A percentile compares a stretch with the other conserved stretches of the same genome.
Conservation (phyloP, 2,888 invertebrate species). For the Pyrrhopygopsis socrates region DNA sequence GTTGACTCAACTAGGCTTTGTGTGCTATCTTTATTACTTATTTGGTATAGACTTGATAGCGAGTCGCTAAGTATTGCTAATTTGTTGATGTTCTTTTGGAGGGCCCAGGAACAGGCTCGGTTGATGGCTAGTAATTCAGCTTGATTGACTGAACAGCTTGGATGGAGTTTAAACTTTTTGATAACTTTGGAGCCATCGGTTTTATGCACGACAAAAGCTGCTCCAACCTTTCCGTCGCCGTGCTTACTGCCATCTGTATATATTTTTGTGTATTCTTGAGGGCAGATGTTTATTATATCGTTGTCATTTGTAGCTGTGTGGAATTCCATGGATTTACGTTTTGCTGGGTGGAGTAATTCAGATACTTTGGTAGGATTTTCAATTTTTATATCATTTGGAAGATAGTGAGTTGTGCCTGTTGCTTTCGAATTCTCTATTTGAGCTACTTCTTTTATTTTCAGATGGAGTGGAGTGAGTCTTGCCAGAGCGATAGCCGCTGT, state of each 20-base stretch:
- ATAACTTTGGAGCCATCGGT: neutral
- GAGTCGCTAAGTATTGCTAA: slow-evolving; percentile 28
- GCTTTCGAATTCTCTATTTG: neutral
- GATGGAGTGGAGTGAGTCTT: neutral
- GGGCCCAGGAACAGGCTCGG: neutral
- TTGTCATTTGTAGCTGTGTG: neutral
- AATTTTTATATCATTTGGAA: neutral
- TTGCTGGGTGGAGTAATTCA: neutral
- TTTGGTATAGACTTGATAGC: neutral
- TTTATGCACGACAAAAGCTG: slow-evolving; percentile 7
- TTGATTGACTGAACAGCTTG: slow-evolving; percentile 19
- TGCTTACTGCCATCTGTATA: slow-evolving; percentile 48
- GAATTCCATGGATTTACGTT: neutral
- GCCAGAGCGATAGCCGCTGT: neutral
- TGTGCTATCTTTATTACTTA: slow-evolving; percentile 12
- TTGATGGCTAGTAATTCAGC: slow-evolving; percentile 23
- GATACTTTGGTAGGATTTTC: neutral
- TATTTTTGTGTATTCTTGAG: neutral
- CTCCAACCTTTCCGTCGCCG: neutral
- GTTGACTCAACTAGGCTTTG: neutral
- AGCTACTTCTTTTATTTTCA: neutral
- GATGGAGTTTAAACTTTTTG: slow-evolving; percentile 35
- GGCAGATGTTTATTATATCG: too few species aligned
- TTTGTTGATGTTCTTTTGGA: neutral
- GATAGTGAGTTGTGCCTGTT: neutral